These are phyloP conservation scores for Trachelus iudaicus DNA, from an alignment of 2,888 invertebrate genomes.

Conservation along the genomic window DNA sequence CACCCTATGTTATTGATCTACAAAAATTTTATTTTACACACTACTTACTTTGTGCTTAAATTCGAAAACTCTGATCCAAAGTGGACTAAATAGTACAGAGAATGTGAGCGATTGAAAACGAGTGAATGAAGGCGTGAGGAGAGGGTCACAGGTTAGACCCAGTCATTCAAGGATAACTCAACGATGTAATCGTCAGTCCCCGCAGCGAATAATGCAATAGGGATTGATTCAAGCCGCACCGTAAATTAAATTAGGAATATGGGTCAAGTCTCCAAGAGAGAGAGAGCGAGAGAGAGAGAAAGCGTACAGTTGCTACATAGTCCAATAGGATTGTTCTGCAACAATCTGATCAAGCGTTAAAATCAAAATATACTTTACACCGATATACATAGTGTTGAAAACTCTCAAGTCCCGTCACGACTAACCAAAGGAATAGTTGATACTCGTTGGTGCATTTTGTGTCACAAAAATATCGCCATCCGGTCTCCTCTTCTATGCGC, in stretches of 20 bases:
- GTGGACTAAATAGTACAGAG: background rate
- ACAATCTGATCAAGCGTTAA: background rate
- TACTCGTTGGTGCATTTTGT: background rate
- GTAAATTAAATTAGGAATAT: conserved; percentile 7
- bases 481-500: background rate
- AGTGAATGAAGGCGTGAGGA: background rate
- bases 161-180: conserved; percentile 11
- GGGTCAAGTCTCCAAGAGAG: background rate
- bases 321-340: background rate
- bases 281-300: background rate
- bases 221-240: background rate
- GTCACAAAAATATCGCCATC: background rate
- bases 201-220: background rate
- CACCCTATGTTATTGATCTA: background rate
- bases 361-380: background rate
- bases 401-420: background rate
- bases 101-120: background rate
- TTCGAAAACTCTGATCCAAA: background rate
- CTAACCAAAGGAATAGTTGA: background rate
- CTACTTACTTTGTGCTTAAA: background rate
- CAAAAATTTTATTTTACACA: background rate
- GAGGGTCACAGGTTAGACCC: background rate
- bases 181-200: background rate
- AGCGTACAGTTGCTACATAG: background rate
- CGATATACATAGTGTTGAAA: background rate